Evolutionary conservation across 2,888 invertebrate species (phyloP), one percentile per base, ranked within the genome.

Genomic region (Elmis aenea): DNA sequence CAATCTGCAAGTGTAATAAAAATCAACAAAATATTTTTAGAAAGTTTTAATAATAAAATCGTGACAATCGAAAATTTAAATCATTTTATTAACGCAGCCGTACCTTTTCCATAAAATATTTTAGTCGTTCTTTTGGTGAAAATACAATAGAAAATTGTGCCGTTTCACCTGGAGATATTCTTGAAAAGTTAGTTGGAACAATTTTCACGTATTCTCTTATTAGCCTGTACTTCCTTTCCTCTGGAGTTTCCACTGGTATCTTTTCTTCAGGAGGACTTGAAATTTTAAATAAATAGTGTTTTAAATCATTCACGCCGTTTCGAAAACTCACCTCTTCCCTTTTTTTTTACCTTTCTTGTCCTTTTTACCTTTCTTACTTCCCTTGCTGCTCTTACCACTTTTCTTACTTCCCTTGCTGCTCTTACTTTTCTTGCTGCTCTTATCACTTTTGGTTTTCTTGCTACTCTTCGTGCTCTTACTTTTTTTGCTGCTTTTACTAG

Each of bases 91-190:
- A 26, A 8, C 20, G 10, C 3, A 18, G 16, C 10, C 6, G 33
- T 45, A 62, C 60, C 44, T 62, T 68, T 40, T 61, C 57, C 2
- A 57, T 45, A 41, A 70, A 68, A 2, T 51, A 47, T 18, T 47
- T 52, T 12, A 68, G 53, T 37, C 66, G 53, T 42, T 54, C 48
- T 3, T 43, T 55, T 6, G 71, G 68, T 20, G 51, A 52, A 44
- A 64, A 71, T 26, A 56, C 64, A 1, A 73, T 46, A 3, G 52
- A 38, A 26, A 71, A 51, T 26, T 65, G 62, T 6, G 52, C 36
- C n/a, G 53, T 62, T 37, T 60, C 60, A 11, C 58, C 54, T 0
- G 70, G 59, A 18, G 46, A 48, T 16, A 72, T 45, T 42, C 39
- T 43, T 2, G 61, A 39, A 26, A 47, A 40, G 3, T 50, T 52